Evolutionary conservation across 2,888 invertebrate species (phyloP), one percentile per base, ranked within the genome.

Genomic region (Monopis laevigella): DNA sequence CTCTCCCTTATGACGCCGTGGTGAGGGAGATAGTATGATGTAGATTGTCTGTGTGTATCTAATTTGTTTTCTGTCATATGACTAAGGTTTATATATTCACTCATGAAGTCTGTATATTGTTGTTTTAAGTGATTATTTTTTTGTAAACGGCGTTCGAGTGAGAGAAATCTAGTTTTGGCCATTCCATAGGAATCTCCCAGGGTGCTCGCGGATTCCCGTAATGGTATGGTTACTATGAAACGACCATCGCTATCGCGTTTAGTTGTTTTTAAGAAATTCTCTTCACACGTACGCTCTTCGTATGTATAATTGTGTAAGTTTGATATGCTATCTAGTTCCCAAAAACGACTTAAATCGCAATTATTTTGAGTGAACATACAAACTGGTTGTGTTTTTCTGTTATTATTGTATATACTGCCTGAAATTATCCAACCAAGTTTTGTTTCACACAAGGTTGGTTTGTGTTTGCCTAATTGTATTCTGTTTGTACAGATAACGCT

Each of bases 1-100:
- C 16, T 11, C 14, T 40, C 29, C 14, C 24, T 39, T 1, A 40
- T 34, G 2, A 43, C 43, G 6, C 34, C 40, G 13, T 43, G 43
- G 21, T 43, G 40, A 8, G 43, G 43, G n/a, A 40, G 13, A 12
- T 16, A 43, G 14, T 35, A 40, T n/a, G 11, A 5, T 11, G 5
- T 11, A 7, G 5, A 7, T 6, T 29, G 7, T 29, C 4, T 6
- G 11, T 29, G 7, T 6, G 29, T 29, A 11, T 29, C 5, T n/a
- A 11, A 6, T 21, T 5, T 7, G 8, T 21, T 21, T 21, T 7
- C 24, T 7, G 6, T 21, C 24, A 21, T 21, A 8, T 21, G 24
- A 5, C 24, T 8, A 7, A 21, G 8, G 8, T 21, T 21, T 5
- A 21, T 21, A 8, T 21, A 21, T 21, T 21, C 6, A 7, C 8